These are phyloP conservation scores for Rhopilema esculentum DNA, from an alignment of 30 jellyfish, hydroid and myxozoan genomes.

Conservation along the genomic window DNA sequence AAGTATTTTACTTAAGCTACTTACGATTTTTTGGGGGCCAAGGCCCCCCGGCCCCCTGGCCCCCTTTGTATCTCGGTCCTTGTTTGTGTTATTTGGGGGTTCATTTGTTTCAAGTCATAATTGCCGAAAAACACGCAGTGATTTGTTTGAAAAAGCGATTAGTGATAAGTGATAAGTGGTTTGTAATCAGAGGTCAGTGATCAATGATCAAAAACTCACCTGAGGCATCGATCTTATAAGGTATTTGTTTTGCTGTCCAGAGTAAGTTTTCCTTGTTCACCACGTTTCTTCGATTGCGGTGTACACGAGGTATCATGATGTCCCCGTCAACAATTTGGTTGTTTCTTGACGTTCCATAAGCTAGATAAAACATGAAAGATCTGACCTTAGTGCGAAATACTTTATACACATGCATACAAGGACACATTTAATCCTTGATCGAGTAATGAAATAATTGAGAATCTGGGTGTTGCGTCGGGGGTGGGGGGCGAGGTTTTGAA, in stretches of 20 bases:
- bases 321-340: conserved; percentile 5
- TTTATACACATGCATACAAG: background rate
- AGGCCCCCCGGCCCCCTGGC: too few species aligned
- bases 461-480: too few species aligned
- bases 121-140: too few species aligned
- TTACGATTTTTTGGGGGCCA: too few species aligned
- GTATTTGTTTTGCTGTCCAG: conserved; percentile 4
- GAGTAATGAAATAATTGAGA: too few species aligned
- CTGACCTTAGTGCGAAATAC: background rate
- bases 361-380: background rate
- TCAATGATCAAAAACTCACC: background rate
- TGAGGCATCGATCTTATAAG: conserved; percentile 17
- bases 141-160: too few species aligned
- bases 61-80: too few species aligned
- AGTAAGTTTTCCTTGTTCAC: conserved; percentile 7
- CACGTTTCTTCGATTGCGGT: conserved; percentile 9
- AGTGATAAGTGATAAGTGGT: background rate
- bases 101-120: too few species aligned
- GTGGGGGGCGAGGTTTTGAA: too few species aligned
- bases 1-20: too few species aligned
- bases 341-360: background rate
- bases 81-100: too few species aligned
- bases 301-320: background rate
- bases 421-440: background rate
- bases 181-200: background rate